Base-by-base conservation (phyloP, 1,140 invertebrate genomes). In the Thereuonema tuberculata region DNA sequence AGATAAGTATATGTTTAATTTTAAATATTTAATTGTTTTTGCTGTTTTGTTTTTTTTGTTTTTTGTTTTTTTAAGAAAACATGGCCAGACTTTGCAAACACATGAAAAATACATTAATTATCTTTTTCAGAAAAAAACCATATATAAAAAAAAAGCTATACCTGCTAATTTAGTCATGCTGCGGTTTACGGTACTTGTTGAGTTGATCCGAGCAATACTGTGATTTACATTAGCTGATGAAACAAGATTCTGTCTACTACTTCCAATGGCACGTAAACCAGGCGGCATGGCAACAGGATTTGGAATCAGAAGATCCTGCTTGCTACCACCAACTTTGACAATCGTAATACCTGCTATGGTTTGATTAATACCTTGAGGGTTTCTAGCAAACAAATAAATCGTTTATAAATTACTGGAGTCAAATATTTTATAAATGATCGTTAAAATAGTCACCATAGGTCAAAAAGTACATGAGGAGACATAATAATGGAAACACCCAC, bases 341-440 rank as follows among this genome's bases (percentile, higher is more conserved):
- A 86, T 86, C 2, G 85, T 86, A 0, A 86, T 81, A 23, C 84
- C 83, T 46, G 81, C 80, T 3, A 81, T 80, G 3, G 79, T 85
- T 64, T 84, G 80, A 66, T 81, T 84, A n/a, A 82, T 53, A 31
- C 56, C 5, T 21, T 56, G 56, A 23, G 61, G 61, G 31, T 28
- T 52, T 52, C 80, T 71, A 80, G 75, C 65, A 65, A 63, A 48
- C 63, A 62, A 59, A 24, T 61, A 61, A n/a, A n/a, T n/a, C n/a
- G n/a, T n/a, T n/a, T n/a, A 12, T 54, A 50, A 58, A 62, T 28
- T 15, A 50, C 57, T 62, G 46, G 59, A 61, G 56, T 68, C 66
- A 61, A n/a, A n/a, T 12, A 43, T 43, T 67, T 66, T 50, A 70
- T 61, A 62, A 70, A 2, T 43, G n/a, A 27, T 56, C 63, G 59